phyloP scores from a whole-genome alignment of 2,888 invertebrate species.

The Volucella inflata region DNA sequence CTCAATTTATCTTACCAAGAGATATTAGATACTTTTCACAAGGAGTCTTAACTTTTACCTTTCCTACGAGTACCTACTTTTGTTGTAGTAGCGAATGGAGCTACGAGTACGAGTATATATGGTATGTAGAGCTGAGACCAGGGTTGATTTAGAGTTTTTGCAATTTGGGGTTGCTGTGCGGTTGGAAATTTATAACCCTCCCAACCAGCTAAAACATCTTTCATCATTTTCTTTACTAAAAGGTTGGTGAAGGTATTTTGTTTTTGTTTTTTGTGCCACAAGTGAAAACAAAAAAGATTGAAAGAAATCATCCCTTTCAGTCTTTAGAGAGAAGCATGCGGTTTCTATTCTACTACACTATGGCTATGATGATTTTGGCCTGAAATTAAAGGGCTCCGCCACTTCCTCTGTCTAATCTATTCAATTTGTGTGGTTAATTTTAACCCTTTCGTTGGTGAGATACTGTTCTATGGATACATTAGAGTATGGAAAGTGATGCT shows the following conservation, averaged over 20 bases:
- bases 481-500: neutral
- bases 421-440: conserved; percentile 77
- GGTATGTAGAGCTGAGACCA: neutral
- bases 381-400: conserved; percentile 61
- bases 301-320: conserved; percentile 56
- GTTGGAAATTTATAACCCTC: conserved; percentile 70
- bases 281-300: conserved; percentile 25
- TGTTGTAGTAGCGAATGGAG: conserved; percentile 33
- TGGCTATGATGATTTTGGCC: conserved; percentile 35
- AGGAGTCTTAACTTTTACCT: conserved; percentile 73
- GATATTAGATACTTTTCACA: conserved; percentile 71
- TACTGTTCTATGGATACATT: neutral
- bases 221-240: conserved; percentile 69
- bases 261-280: conserved; percentile 43
- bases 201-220: conserved; percentile 64
- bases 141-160: conserved; percentile 46
- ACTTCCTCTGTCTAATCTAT: conserved; percentile 68
- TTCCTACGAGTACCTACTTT: conserved; percentile 73
- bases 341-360: conserved; percentile 12
- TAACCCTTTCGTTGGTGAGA: conserved; percentile 66
- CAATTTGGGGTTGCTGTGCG: conserved; percentile 58
- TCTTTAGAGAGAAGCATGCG: conserved; percentile 29
- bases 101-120: conserved; percentile 7
- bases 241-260: conserved; percentile 56
- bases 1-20: conserved; percentile 83